Base-by-base conservation (phyloP, 1,140 invertebrate genomes). In the Pachypeltis micranthus region DNA sequence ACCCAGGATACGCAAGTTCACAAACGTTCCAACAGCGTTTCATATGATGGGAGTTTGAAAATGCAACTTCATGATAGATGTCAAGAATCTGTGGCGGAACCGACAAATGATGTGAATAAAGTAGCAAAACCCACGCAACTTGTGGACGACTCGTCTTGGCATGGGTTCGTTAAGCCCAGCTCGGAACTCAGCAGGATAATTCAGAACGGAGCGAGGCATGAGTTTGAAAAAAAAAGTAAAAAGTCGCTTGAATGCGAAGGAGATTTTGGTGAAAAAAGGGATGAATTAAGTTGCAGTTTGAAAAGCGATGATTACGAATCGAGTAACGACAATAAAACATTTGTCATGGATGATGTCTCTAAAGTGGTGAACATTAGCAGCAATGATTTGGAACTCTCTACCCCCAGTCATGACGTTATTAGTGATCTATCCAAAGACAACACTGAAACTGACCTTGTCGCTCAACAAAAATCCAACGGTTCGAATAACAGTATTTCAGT, bases 11-110 rank as follows among this genome's bases (percentile, higher is more conserved):
- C 28, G 23, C 31, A 54, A 65, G 77, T 79, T 19, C 80, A 81
- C 65, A 82, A 81, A 69, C 74, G 81, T n/a, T 79, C 81, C 1
- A 78, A 79, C 16, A 82, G 80, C 68, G 66, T 82, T 0, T 79
- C 79, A 0, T 76, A 78, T 1, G 79, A 81, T 64, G 29, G 29
- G 74, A 68, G 63, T 62, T 65, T 39, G 63, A 64, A 25, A 62
- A 63, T 31, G 61, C 55, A 12, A 58, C 21, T 51, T 4, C 12
- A 51, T 21, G 31, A 39, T 39, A 51, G 23, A 21, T 51, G 4
- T 34, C 63, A 68, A 23, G 61, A 63, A 31, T 26, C 61, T 34
- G 27, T 24, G 7, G 24, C 60, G 2, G 29, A 39, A 34, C 59
- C 54, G 44, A 61, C 47, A 10, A 7, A 28, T 1, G 19, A 44